phyloP scores from a whole-genome alignment of 2,888 invertebrate genomes.

The Drosophila anomalata region DNA sequence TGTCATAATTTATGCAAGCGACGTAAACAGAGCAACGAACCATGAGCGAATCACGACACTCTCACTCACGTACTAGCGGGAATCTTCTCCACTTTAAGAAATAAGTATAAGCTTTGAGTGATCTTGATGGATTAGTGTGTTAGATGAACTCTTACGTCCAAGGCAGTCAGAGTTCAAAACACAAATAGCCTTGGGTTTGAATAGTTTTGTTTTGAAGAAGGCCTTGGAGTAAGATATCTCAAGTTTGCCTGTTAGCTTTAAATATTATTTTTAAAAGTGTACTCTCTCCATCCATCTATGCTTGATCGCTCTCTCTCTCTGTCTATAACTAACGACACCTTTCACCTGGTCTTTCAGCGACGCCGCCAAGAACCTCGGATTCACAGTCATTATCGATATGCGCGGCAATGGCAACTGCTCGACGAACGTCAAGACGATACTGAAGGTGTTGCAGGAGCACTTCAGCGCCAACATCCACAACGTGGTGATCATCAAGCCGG shows the following conservation, averaged over 20 bases:
- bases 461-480: conserved; percentile 96
- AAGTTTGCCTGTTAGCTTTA: neutral
- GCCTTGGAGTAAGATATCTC: neutral
- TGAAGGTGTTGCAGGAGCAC: conserved; percentile 98
- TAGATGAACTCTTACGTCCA: neutral
- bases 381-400: conserved; percentile 99
- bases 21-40: conserved; percentile 73
- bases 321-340: conserved; percentile 40
- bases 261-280: conserved; percentile 4
- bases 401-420: conserved; percentile 92
- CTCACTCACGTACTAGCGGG: conserved; percentile 69
- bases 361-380: conserved; percentile 89
- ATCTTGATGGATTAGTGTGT: too few species aligned
- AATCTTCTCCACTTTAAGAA: conserved; percentile 8
- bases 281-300: conserved; percentile 7
- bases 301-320: conserved; percentile 23
- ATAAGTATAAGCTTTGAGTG: neutral
- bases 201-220: neutral
- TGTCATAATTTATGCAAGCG: conserved; percentile 73
- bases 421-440: conserved; percentile 97
- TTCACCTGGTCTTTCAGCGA: conserved; percentile 79
- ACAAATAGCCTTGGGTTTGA: neutral
- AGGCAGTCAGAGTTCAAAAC: neutral
- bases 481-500: conserved; percentile 98
- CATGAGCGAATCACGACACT: conserved; percentile 58